phyloP scores from a whole-genome alignment of 1,140 invertebrate genomes.

The Hestina assimilis region DNA sequence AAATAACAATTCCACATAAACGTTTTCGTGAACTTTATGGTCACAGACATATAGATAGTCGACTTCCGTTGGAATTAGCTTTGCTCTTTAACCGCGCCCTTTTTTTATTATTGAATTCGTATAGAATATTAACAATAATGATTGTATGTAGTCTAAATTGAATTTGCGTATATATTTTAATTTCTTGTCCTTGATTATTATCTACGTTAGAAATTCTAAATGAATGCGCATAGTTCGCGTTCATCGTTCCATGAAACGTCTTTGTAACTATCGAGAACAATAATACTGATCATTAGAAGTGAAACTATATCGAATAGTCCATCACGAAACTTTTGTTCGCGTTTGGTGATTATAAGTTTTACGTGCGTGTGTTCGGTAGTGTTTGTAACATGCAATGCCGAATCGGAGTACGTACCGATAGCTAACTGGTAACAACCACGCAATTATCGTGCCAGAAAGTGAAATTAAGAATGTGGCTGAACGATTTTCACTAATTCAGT shows the following conservation, averaged over 20 bases:
- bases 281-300: constrained; percentile 54
- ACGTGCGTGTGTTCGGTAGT: constrained; percentile 51
- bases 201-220: constrained; percentile 11
- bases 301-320: constrained; percentile 72
- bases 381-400: constrained; percentile 53
- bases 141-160: no score
- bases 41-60: constrained; percentile 38
- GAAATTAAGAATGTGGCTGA: constrained; percentile 33
- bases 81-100: constrained; percentile 45
- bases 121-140: no score
- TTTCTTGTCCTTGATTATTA: background rate
- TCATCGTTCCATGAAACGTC: constrained; percentile 18
- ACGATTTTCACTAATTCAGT: constrained; percentile 23
- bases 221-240: constrained; percentile 15
- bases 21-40: constrained; percentile 31
- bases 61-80: constrained; percentile 43
- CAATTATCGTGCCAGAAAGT: constrained; percentile 44
- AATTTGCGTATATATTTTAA: background rate
- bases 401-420: constrained; percentile 28
- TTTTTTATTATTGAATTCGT: constrained; percentile 5
- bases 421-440: constrained; percentile 22
- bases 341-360: constrained; percentile 57
- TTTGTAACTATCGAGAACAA: constrained; percentile 23
- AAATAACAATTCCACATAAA: constrained; percentile 10
- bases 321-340: constrained; percentile 65